Percentiles rank a stretch among this genome's conserved stretches.
Conservation (phyloP, 2,113 vertebrate genomes). For the Carassius gibelio region DNA sequence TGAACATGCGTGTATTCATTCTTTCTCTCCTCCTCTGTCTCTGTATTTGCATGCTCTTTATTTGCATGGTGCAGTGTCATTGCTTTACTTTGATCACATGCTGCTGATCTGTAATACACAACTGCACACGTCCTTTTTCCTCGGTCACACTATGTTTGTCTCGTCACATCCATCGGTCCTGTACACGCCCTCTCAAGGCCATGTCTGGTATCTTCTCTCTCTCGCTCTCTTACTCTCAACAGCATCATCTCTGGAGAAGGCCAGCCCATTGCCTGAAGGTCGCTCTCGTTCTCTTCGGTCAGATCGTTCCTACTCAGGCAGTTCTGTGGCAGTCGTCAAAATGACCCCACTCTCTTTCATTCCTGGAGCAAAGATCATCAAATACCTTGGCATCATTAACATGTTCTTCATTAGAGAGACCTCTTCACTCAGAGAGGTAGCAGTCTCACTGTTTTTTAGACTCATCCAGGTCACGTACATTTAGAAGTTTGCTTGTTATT, state of each 20-base stretch:
- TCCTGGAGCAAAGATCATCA: conserved; percentile 91
- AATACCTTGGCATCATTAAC: conserved; percentile 98
- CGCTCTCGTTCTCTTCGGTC: conserved; percentile 83
- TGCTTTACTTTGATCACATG: conserved; percentile 2
- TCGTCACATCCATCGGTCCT: conserved; percentile 40
- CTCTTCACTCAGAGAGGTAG: conserved; percentile 94
- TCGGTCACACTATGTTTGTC: conserved; percentile 57
- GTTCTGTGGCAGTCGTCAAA: conserved; percentile 89
- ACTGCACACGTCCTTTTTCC: conserved; percentile 37
- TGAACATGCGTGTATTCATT: background rate
- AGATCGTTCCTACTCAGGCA: conserved; percentile 74
- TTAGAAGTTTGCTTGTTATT: background rate
- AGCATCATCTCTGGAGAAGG: conserved; percentile 89
- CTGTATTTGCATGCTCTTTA: conserved; percentile 72
- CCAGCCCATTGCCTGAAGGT: conserved; percentile 86
- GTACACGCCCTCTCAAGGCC: conserved; percentile 53
- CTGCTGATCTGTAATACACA: background rate
- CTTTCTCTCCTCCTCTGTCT: conserved; percentile 27
- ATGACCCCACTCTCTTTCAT: conserved; percentile 98
- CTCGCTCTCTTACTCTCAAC: conserved; percentile 30
- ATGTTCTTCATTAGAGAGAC: conserved; percentile 99
- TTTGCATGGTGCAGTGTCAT: conserved; percentile 60
- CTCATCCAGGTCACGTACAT: background rate
- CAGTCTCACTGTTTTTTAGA: background rate
- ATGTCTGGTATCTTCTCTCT: conserved; percentile 58